phyloP scores from a whole-genome alignment of 2,113 vertebrate species.

The Acanthochromis polyacanthus region DNA sequence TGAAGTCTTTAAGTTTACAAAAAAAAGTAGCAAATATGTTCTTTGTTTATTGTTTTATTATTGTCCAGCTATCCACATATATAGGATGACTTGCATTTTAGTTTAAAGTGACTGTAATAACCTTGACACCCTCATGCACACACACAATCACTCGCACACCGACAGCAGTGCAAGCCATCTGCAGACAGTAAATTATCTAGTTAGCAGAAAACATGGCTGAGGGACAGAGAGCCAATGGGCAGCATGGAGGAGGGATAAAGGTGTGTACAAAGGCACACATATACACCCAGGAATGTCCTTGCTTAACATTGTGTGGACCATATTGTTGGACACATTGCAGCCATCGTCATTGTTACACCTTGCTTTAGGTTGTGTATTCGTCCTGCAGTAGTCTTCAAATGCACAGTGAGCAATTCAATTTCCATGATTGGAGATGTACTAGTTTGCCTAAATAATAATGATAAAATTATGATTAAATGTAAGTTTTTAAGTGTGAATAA shows the following conservation, averaged over 20 bases:
- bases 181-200: slow-evolving; percentile 69
- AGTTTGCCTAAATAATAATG: too few relatives aligned
- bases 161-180: slow-evolving; percentile 65
- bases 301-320: slow-evolving; percentile 23
- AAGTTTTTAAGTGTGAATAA: too few relatives aligned
- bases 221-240: slow-evolving; percentile 22
- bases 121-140: slow-evolving; percentile 45
- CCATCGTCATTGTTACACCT: neutral
- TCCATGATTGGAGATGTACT: too few relatives aligned
- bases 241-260: slow-evolving; percentile 4
- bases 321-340: neutral
- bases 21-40: neutral
- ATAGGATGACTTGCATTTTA: slow-evolving; percentile 42
- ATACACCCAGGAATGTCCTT: neutral
- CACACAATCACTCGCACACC: slow-evolving; percentile 14
- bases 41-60: neutral
- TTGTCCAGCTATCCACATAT: neutral
- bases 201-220: slow-evolving; percentile 57
- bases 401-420: too few relatives aligned
- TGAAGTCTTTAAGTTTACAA: neutral
- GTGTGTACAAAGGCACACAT: slow-evolving; percentile 9
- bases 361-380: neutral
- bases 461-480: too few relatives aligned
- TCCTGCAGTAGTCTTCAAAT: neutral
- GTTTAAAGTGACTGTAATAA: slow-evolving; percentile 49